Conservation (phyloP, 2,888 invertebrate species). For the Cephus rjabovi region DNA sequence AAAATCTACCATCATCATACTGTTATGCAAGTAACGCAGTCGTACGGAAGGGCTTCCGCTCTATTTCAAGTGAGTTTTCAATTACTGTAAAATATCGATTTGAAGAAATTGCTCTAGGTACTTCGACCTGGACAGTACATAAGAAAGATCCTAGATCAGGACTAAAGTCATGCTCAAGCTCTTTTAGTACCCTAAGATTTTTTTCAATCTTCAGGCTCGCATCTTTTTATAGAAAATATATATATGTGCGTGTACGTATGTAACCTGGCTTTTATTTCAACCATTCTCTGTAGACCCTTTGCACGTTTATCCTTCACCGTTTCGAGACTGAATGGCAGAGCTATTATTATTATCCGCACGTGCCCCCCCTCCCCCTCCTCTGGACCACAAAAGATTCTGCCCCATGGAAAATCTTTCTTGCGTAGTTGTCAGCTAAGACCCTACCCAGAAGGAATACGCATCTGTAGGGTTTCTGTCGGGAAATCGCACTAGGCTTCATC, state of each 20-base stretch:
- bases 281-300: background rate
- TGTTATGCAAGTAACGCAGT: background rate
- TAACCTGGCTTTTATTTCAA: background rate
- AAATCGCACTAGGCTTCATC: background rate
- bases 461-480: slow-evolving; percentile 1
- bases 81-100: background rate
- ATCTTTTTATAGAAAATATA: background rate
- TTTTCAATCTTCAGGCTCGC: background rate
- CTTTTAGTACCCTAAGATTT: background rate
- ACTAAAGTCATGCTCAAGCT: background rate
- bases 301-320: slow-evolving; percentile 2
- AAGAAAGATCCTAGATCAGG: background rate
- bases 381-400: background rate
- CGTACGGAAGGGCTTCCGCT: background rate
- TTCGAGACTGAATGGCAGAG: background rate
- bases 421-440: background rate
- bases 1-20: background rate
- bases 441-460: background rate
- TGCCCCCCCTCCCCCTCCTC: background rate
- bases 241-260: background rate
- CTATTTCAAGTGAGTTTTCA: background rate
- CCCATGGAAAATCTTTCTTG: background rate
- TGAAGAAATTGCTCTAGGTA: background rate
- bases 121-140: background rate
- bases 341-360: slow-evolving; percentile 5